phyloP scores from a whole-genome alignment of 2,113 vertebrate species.

The Illadopsis cleaveri region DNA sequence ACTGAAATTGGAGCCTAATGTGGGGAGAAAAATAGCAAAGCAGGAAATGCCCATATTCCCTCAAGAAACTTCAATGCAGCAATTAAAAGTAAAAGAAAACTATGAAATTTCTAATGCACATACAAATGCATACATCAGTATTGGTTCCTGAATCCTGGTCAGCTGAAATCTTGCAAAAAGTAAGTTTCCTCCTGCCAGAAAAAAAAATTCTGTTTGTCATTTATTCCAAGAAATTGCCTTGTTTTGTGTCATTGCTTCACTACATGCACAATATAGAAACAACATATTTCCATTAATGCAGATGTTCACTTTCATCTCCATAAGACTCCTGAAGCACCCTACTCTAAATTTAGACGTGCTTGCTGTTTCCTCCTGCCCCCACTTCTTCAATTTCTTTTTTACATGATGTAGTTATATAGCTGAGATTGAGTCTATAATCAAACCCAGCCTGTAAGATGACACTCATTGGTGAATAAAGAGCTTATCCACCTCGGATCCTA shows the following conservation, averaged over 20 bases:
- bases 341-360: conserved; percentile 19
- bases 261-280: background rate
- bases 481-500: background rate
- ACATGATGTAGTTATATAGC: conserved; percentile 35
- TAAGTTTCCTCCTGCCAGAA: conserved; percentile 20
- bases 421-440: conserved; percentile 48
- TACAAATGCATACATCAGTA: background rate
- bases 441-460: background rate
- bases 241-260: conserved; percentile 11
- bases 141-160: background rate
- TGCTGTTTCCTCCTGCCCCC: background rate
- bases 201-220: conserved; percentile 27
- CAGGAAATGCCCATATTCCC: background rate
- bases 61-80: background rate
- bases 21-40: background rate
- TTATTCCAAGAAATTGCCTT: conserved; percentile 33
- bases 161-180: conserved; percentile 53
- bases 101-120: background rate
- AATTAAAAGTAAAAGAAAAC: background rate
- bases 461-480: background rate
- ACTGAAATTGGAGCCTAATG: background rate
- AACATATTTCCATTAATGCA: background rate
- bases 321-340: conserved; percentile 9
- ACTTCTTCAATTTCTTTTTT: conserved; percentile 34
- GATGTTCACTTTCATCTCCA: background rate